These are phyloP conservation scores for Philopotamus ludificatus DNA, from an alignment of 1,140 invertebrate species.

Conservation along the genomic window DNA sequence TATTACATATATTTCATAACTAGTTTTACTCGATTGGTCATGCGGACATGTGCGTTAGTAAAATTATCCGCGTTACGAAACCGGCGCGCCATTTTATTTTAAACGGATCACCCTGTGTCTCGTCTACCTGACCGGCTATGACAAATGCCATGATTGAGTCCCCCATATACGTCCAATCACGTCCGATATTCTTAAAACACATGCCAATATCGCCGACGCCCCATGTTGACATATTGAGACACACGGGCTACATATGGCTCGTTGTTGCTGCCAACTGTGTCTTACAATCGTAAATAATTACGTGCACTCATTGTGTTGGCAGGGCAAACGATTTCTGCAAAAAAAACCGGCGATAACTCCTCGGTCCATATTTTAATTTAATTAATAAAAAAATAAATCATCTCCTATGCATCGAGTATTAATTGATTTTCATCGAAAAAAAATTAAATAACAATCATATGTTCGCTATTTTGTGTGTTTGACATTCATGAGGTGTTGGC, in stretches of 20 bases:
- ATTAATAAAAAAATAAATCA: no score
- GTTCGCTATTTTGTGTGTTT: no score
- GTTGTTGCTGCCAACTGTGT: constrained; percentile 1
- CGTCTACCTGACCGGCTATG: not conserved
- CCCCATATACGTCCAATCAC: not conserved
- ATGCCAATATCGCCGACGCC: not conserved
- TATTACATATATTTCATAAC: constrained; percentile 4
- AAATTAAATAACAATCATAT: no score
- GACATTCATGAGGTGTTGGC: constrained; percentile 30
- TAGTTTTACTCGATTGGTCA: not conserved
- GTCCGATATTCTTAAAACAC: not conserved
- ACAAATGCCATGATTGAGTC: not conserved
- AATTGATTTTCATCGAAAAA: no score
- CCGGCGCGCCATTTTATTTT: not conserved
- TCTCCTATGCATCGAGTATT: no score
- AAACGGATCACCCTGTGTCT: not conserved
- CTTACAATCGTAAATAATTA: not conserved
- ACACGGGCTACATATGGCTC: not conserved
- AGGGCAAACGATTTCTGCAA: no score
- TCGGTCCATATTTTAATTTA: no score
- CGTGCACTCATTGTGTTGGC: not conserved
- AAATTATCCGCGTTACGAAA: no score
- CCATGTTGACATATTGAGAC: not conserved
- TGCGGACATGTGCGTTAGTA: not conserved
- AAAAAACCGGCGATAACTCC: no score